Conservation (phyloP, 2,888 invertebrate species). For the Drosophila anomelani region DNA sequence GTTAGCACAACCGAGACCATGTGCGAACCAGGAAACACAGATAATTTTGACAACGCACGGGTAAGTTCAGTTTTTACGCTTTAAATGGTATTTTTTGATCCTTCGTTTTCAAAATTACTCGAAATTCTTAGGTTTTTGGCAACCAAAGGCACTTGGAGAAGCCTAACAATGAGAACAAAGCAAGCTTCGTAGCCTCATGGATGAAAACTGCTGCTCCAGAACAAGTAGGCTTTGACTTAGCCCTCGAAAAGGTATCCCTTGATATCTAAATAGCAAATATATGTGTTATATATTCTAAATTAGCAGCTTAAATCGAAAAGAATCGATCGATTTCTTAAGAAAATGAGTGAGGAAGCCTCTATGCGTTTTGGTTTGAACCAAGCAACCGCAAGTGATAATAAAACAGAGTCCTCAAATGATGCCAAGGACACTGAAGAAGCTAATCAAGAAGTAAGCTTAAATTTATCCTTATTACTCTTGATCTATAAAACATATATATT, state of each 20-base stretch:
- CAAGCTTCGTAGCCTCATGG: neutral
- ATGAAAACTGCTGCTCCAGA: too few species aligned
- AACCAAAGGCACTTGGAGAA: neutral
- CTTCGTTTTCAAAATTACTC: too few species aligned
- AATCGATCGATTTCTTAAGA: neutral
- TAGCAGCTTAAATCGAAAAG: neutral
- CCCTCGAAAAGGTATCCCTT: neutral
- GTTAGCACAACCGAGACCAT: neutral
- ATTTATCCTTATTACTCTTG: neutral
- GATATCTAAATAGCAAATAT: neutral
- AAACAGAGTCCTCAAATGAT: neutral
- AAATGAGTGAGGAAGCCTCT: neutral
- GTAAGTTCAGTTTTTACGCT: neutral
- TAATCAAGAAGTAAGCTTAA: neutral
- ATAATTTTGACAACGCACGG: too few species aligned
- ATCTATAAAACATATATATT: too few species aligned
- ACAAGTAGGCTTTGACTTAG: neutral
- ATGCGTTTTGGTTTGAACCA: neutral
- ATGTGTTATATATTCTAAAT: neutral
- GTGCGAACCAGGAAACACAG: neutral
- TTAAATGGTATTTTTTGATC: neutral
- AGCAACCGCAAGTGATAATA: neutral
- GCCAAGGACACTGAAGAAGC: neutral
- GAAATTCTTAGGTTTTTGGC: neutral
- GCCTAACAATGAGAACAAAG: neutral